Percentiles rank a stretch among this genome's conserved stretches.
These are phyloP conservation scores for Microcebus jonahi DNA, from an alignment of 2,113 vertebrate genomes.

Conservation along the genomic window DNA sequence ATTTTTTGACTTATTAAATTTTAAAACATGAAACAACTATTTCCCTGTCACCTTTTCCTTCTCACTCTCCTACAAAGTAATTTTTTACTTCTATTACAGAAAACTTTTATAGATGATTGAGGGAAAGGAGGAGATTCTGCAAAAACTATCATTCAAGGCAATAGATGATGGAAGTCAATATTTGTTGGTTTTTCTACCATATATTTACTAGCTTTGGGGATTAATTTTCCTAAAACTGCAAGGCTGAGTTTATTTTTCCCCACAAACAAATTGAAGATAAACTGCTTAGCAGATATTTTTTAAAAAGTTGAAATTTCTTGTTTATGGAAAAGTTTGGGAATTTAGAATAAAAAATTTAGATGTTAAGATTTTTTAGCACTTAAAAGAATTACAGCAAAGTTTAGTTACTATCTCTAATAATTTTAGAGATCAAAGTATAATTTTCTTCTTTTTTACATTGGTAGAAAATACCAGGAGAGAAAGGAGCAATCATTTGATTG, in stretches of 20 bases:
- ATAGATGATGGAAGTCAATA: not conserved
- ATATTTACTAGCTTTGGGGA: not conserved
- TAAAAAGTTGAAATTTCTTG: constrained; percentile 17
- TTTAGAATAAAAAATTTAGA: constrained; percentile 39
- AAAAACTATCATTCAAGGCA: not conserved
- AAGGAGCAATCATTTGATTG: constrained; percentile 39
- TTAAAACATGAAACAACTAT: not conserved
- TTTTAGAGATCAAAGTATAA: constrained; percentile 36
- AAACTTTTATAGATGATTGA: not conserved
- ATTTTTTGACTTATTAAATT: constrained; percentile 24
- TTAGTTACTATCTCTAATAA: constrained; percentile 35
- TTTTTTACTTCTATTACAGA: constrained; percentile 9
- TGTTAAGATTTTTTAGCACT: not conserved
- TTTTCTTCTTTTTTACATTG: constrained; percentile 43
- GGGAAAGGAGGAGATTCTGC: not conserved
- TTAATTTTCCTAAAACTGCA: constrained; percentile 21
- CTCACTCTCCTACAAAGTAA: not conserved
- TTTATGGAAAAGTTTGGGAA: constrained; percentile 48
- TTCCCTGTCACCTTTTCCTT: not conserved
- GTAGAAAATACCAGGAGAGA: constrained; percentile 58
- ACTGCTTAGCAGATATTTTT: not conserved
- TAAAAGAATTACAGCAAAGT: not conserved
- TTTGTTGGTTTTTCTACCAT: not conserved
- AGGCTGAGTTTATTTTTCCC: constrained; percentile 28
- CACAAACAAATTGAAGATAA: not conserved